Conservation (phyloP, 2,797 vertebrate genomes). For the Sebastes oblongus region DNA sequence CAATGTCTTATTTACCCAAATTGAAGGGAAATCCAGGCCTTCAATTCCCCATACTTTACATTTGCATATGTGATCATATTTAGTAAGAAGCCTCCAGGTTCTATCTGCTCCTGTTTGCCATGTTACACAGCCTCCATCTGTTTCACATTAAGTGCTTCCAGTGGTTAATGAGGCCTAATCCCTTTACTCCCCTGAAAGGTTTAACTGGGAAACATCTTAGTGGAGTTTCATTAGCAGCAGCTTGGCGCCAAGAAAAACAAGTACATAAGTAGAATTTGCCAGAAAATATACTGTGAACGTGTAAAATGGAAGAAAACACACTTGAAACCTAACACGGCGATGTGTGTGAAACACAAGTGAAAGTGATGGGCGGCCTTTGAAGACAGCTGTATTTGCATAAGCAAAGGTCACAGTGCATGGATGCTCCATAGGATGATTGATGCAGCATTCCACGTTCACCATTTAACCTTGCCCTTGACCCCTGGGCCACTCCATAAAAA, state of each 20-base stretch:
- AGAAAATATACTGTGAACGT: background rate
- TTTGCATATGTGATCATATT: background rate
- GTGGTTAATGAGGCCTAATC: background rate
- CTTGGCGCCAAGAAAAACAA: background rate
- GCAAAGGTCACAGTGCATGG: background rate
- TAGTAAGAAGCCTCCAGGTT: background rate
- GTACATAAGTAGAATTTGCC: background rate
- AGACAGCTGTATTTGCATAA: background rate
- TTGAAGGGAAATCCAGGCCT: background rate
- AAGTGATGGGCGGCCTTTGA: background rate
- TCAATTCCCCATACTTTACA: background rate
- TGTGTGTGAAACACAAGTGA: background rate
- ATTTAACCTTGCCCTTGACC: background rate
- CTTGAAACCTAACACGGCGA: background rate
- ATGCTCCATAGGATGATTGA: background rate
- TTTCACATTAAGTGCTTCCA: background rate
- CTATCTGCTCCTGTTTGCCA: background rate
- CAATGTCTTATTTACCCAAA: background rate
- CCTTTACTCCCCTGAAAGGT: background rate
- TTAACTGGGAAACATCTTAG: background rate
- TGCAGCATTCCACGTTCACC: background rate
- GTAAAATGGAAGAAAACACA: background rate
- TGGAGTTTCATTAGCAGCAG: background rate
- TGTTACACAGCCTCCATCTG: background rate
- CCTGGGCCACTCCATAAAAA: background rate